Evolutionary conservation across 2,888 invertebrate species (phyloP).

Genomic region (Scelioninae gen. 2): DNA sequence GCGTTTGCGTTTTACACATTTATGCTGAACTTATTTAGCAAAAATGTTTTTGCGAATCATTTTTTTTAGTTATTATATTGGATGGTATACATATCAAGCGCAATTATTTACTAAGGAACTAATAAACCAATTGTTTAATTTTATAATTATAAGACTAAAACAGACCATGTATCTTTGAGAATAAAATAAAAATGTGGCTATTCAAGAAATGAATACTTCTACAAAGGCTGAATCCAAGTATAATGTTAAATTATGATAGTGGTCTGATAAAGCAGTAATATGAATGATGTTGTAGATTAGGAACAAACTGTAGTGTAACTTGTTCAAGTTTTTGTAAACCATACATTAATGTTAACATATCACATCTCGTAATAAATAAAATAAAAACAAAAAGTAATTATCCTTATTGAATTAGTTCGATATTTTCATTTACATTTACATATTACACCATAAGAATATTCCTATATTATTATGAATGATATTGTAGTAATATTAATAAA

Average conservation of each 20-base stretch:
- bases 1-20: conserved; percentile 11
- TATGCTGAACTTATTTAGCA: conserved; percentile 10
- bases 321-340: conserved; percentile 64
- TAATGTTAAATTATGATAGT: conserved; percentile 8
- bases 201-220: conserved; percentile 17
- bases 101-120: conserved; percentile 40
- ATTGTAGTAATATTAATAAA: too few relatives aligned
- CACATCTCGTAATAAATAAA: conserved; percentile 61
- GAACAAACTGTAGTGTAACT: conserved; percentile 60
- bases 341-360: conserved; percentile 64
- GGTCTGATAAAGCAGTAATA: conserved; percentile 16
- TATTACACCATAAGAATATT: too few relatives aligned
- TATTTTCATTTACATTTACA: too few relatives aligned
- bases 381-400: too few relatives aligned
- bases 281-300: conserved; percentile 59
- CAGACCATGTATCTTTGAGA: conserved; percentile 19
- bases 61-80: conserved; percentile 65
- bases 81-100: conserved; percentile 65
- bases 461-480: too few relatives aligned
- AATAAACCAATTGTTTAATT: conserved; percentile 34
- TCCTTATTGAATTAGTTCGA: too few relatives aligned
- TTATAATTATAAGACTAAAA: conserved; percentile 19
- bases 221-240: conserved; percentile 16
- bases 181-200: conserved; percentile 12
- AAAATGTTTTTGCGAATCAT: conserved; percentile 48